These are phyloP conservation scores for Holotrichia oblita DNA, from an alignment of 1,140 invertebrate species.

Conservation along the genomic window DNA sequence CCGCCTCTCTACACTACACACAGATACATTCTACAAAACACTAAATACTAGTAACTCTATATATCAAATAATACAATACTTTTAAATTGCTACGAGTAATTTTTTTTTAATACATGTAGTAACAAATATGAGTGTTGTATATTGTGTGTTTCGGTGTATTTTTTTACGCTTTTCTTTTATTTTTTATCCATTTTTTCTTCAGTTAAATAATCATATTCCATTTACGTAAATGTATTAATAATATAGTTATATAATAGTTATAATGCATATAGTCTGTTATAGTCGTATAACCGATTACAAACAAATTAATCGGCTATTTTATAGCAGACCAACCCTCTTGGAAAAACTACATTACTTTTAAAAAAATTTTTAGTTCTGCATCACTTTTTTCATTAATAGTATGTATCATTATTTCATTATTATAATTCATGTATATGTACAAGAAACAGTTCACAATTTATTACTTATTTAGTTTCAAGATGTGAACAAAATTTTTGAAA, in stretches of 20 bases:
- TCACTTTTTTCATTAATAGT: constrained; percentile 39
- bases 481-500: constrained; percentile 55
- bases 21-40: constrained; percentile 60
- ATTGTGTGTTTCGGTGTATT: constrained; percentile 12
- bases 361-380: constrained; percentile 36
- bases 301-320: not conserved
- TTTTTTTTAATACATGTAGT: constrained; percentile 8
- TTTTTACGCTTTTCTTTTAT: not conserved
- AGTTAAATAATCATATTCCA: constrained; percentile 38
- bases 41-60: constrained; percentile 31
- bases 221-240: constrained; percentile 11
- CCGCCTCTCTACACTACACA: constrained; percentile 60
- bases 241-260: constrained; percentile 13
- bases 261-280: constrained; percentile 24
- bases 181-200: constrained; percentile 47
- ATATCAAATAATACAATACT: constrained; percentile 36
- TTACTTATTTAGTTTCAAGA: constrained; percentile 43
- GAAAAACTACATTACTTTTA: constrained; percentile 22
- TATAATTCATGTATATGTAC: not conserved
- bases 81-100: constrained; percentile 22
- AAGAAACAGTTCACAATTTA: constrained; percentile 30
- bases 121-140: constrained; percentile 8
- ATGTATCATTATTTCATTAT: constrained; percentile 8
- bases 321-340: constrained; percentile 28
- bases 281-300: constrained; percentile 9